Conservation (phyloP, 2,888 invertebrate genomes). For the Steromphala cineraria region DNA sequence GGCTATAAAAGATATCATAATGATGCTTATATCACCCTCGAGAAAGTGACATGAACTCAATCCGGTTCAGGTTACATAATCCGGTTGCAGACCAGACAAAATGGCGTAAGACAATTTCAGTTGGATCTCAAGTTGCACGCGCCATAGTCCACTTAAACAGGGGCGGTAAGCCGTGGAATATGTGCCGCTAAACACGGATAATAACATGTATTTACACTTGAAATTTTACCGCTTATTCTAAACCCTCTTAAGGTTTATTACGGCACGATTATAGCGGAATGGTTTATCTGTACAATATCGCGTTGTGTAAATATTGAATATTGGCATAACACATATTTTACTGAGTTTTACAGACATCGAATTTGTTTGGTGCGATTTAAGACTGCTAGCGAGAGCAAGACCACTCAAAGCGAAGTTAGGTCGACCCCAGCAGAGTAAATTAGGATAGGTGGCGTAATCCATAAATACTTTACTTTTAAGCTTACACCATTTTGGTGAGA, state of each 20-base stretch:
- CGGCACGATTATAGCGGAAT: neutral
- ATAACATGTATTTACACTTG: neutral
- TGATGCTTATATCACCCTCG: too few species aligned
- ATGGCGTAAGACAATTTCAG: too few species aligned
- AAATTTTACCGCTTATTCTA: neutral
- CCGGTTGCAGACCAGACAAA: neutral
- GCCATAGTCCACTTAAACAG: neutral
- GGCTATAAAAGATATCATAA: too few species aligned
- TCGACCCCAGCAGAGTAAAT: neutral
- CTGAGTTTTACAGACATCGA: neutral
- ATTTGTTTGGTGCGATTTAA: constrained; percentile 5
- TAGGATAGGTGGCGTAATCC: neutral
- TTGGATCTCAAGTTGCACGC: neutral
- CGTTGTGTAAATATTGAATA: neutral
- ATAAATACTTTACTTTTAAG: neutral
- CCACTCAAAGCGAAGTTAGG: neutral
- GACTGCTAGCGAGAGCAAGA: neutral
- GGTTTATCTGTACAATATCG: neutral
- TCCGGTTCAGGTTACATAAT: neutral
- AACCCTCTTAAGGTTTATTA: neutral
- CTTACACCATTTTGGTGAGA: neutral
- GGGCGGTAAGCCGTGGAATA: neutral
- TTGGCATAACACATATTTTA: neutral
- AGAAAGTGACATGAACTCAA: too few species aligned
- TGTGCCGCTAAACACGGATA: neutral